Evolutionary conservation across 2,113 vertebrate species (phyloP).

Genomic region (Marmota monax): DNA sequence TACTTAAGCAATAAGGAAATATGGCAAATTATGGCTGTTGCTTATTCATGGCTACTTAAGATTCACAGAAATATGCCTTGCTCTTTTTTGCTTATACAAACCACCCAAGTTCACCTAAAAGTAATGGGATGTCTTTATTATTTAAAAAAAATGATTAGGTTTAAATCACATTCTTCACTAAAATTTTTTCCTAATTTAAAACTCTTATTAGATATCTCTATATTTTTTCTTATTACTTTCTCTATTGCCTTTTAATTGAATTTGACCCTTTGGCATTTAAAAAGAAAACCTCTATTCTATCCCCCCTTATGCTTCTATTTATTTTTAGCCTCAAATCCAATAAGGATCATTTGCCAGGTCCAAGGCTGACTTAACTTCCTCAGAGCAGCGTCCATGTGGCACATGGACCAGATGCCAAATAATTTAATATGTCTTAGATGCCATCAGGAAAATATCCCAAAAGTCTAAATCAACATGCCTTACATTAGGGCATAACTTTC

Average conservation of each 20-base stretch:
- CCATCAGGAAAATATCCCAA: constrained; percentile 54
- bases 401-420: constrained; percentile 70
- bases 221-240: neutral
- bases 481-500: constrained; percentile 16
- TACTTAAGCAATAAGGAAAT: constrained; percentile 62
- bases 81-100: neutral
- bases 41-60: constrained; percentile 45
- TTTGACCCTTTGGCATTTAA: constrained; percentile 39
- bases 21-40: constrained; percentile 11
- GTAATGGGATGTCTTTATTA: neutral
- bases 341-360: constrained; percentile 67
- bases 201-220: constrained; percentile 9
- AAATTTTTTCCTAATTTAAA: constrained; percentile 41
- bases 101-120: neutral
- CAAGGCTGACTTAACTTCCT: constrained; percentile 35
- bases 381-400: constrained; percentile 37
- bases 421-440: constrained; percentile 66
- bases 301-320: constrained; percentile 60
- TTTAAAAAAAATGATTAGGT: neutral
- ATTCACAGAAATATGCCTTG: neutral
- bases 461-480: constrained; percentile 49
- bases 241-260: constrained; percentile 31
- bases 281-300: constrained; percentile 56
- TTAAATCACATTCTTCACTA: constrained; percentile 35
- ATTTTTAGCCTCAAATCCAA: constrained; percentile 76